Evolutionary conservation across 2,797 vertebrate species (phyloP).

Genomic region (Sebastes oblongus): DNA sequence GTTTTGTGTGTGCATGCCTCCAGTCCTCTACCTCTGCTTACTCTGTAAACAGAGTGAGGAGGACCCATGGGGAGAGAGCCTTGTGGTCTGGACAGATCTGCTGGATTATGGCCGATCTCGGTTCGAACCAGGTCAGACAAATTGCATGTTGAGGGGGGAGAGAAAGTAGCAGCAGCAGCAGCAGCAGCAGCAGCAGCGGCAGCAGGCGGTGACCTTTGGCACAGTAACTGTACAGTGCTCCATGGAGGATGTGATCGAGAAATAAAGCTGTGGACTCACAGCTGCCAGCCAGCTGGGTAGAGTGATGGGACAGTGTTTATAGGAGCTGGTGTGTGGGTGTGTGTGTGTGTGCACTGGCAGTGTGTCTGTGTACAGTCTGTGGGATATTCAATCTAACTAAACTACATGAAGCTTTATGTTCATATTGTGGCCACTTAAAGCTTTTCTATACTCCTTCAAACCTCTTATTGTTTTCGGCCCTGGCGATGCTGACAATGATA

Average conservation of each 20-base stretch:
- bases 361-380: slow-evolving; percentile 13
- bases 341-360: not conserved
- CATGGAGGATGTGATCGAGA: slow-evolving; percentile 53
- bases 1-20: slow-evolving; percentile 28
- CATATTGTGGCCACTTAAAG: not conserved
- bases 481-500: not conserved
- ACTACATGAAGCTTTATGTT: slow-evolving; percentile 13
- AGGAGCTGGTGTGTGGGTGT: not conserved
- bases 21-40: slow-evolving; percentile 43
- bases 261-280: slow-evolving; percentile 74
- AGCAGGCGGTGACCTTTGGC: slow-evolving; percentile 73
- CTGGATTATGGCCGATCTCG: slow-evolving; percentile 62
- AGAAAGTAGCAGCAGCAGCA: slow-evolving; percentile 38
- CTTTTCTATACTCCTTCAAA: not conserved
- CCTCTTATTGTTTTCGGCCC: not conserved
- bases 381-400: slow-evolving; percentile 2
- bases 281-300: slow-evolving; percentile 64
- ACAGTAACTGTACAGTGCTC: slow-evolving; percentile 66
- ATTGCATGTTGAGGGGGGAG: slow-evolving; percentile 41
- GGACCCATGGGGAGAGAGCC: slow-evolving; percentile 9
- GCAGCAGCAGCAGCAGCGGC: slow-evolving; percentile 45
- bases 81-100: slow-evolving; percentile 55
- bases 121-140: slow-evolving; percentile 64
- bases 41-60: slow-evolving; percentile 50
- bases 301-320: slow-evolving; percentile 22